Base-by-base conservation (phyloP, 2,113 vertebrate genomes). In the Ciconia boyciana region DNA sequence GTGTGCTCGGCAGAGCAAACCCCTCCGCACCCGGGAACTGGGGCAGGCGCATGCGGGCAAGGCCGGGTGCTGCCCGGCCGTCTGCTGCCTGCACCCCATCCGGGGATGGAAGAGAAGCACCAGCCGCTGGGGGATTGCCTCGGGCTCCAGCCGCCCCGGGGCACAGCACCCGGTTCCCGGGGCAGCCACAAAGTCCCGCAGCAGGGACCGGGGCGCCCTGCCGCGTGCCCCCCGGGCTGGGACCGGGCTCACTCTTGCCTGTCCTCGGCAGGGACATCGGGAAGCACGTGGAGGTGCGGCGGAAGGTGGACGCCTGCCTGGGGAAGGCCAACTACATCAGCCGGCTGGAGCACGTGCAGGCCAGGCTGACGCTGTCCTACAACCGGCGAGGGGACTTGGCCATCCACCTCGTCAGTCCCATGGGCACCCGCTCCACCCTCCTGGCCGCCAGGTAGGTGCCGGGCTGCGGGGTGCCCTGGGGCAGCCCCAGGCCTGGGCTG, bases 341-440 rank as follows among this genome's bases (percentile, higher is more conserved):
- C 57, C 98, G 98, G 26, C 97, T 99, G 93, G 99, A 99, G 93
- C 99, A 99, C 0, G 99, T 98, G 0, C 99, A 99, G 96, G 99
- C 99, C 7, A 97, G 98, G 83, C 99, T 99, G 91, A 99, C 99
- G 0, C 96, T 99, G 95, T 99, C 99, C 95, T 99, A 99, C 98
- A 99, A 99, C 97, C 98, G 99, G 24, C 98, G 99, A 2, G 99
- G 99, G 9, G 99, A 99, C 97, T 96, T 99, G 97, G 99, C 99
- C 89, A 99, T 99, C 96, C 98, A 99, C 96, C 98, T 99, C 41
- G 97, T 99, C 95, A 99, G 99, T 95, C 99, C 99, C 80, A 98
- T 98, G 93, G 99, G 99, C 76, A 99, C 99, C 25, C 99, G 99
- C 39, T 99, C 99, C 87, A 99, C 99, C 26, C 98, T 99, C 49